phyloP scores from a whole-genome alignment of 2,888 invertebrate genomes.

The Cantharis lateralis region DNA sequence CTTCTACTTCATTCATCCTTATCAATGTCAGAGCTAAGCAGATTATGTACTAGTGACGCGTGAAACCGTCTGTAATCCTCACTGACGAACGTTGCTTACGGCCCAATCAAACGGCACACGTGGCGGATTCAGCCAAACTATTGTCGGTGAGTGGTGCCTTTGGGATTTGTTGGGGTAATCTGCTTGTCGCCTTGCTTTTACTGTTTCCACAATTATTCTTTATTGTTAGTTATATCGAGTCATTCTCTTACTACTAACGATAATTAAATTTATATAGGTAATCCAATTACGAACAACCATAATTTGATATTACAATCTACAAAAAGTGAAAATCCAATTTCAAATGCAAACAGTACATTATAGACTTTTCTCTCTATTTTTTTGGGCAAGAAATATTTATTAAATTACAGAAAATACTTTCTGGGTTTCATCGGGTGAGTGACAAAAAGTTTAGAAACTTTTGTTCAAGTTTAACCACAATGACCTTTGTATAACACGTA shows the following conservation, averaged over 20 bases:
- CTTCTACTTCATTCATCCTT: constrained; percentile 61
- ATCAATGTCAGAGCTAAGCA: constrained; percentile 65
- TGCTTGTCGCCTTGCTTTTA: constrained; percentile 46
- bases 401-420: background rate
- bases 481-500: background rate
- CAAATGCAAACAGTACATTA: background rate
- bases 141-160: constrained; percentile 45
- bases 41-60: constrained; percentile 62
- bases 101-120: constrained; percentile 56
- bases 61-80: constrained; percentile 58
- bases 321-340: background rate
- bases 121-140: constrained; percentile 43
- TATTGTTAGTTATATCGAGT: constrained; percentile 34
- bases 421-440: background rate
- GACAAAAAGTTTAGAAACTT: background rate
- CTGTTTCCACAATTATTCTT: constrained; percentile 49
- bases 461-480: background rate
- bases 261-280: background rate
- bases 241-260: background rate
- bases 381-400: background rate
- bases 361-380: background rate
- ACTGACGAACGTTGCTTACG: constrained; percentile 56
- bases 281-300: background rate
- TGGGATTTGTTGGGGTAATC: constrained; percentile 49
- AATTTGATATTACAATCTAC: constrained; percentile 4